Conservation (phyloP, 2,888 invertebrate genomes). For the Drosophila nr. perissopoda region DNA sequence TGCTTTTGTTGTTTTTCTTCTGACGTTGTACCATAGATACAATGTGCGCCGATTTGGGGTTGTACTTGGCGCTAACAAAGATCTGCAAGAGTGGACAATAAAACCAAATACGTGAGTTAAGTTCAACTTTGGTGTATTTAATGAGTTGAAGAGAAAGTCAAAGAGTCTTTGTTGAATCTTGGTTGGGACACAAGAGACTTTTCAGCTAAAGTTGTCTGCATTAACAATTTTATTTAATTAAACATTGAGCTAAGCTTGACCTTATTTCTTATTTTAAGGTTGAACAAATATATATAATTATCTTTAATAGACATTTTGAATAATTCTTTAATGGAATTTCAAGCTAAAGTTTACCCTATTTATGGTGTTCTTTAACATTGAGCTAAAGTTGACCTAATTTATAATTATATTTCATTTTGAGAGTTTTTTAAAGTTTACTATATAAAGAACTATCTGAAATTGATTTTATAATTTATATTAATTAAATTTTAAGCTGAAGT, state of each 20-base stretch:
- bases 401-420: not conserved
- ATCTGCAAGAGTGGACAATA: slow-evolving; percentile 51
- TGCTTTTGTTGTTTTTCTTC: slow-evolving; percentile 31
- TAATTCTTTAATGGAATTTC: not conserved
- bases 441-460: too few relatives aligned
- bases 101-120: slow-evolving; percentile 6
- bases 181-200: not conserved
- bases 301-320: not conserved
- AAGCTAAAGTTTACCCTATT: not conserved
- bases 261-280: too few relatives aligned
- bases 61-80: slow-evolving; percentile 75
- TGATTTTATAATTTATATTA: not conserved
- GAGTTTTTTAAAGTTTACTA: not conserved
- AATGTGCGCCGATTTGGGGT: slow-evolving; percentile 81
- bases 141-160: not conserved
- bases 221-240: not conserved
- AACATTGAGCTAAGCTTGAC: not conserved
- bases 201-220: not conserved
- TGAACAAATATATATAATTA: not conserved
- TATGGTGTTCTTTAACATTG: not conserved
- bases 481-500: not conserved
- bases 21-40: slow-evolving; percentile 80
- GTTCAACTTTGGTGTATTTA: not conserved
- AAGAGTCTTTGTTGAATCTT: not conserved
- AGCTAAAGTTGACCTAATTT: not conserved